These are phyloP conservation scores for Hydropotes inermis DNA, from an alignment of 2,113 vertebrate genomes.

Conservation along the genomic window DNA sequence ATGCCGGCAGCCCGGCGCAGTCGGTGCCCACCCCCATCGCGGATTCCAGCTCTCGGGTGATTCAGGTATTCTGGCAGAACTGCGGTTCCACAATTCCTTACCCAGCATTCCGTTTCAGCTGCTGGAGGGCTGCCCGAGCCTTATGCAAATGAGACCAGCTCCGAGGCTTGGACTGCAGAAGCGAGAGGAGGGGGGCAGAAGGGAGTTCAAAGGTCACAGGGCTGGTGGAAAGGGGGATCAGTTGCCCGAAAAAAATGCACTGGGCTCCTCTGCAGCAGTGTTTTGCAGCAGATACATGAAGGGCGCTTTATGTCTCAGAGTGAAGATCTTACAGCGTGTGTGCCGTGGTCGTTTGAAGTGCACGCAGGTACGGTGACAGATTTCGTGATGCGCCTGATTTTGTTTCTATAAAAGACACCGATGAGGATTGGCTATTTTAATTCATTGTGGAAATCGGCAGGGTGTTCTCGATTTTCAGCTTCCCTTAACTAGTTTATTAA, in stretches of 20 bases:
- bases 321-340: constrained; percentile 56
- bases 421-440: constrained; percentile 37
- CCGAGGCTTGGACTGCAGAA: constrained; percentile 75
- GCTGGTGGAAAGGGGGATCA: constrained; percentile 71
- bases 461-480: not conserved
- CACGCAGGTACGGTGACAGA: constrained; percentile 67
- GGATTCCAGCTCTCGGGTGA: constrained; percentile 27
- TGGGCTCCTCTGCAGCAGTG: constrained; percentile 52
- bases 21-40: not conserved
- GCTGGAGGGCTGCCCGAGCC: constrained; percentile 69
- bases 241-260: constrained; percentile 60
- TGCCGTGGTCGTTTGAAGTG: constrained; percentile 53
- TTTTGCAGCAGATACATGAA: constrained; percentile 70
- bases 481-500: not conserved
- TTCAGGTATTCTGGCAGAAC: constrained; percentile 62
- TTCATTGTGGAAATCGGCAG: constrained; percentile 6
- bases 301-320: constrained; percentile 60
- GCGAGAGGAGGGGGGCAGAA: constrained; percentile 25
- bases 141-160: constrained; percentile 78
- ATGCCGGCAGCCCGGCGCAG: not conserved
- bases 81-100: constrained; percentile 60
- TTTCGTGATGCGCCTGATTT: constrained; percentile 77
- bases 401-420: constrained; percentile 71
- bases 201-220: constrained; percentile 77
- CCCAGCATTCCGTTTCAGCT: constrained; percentile 70